Percentiles rank a stretch among this genome's conserved stretches.
phyloP scores from a whole-genome alignment of 2,113 vertebrate species.

The Pseudopipra pipra region DNA sequence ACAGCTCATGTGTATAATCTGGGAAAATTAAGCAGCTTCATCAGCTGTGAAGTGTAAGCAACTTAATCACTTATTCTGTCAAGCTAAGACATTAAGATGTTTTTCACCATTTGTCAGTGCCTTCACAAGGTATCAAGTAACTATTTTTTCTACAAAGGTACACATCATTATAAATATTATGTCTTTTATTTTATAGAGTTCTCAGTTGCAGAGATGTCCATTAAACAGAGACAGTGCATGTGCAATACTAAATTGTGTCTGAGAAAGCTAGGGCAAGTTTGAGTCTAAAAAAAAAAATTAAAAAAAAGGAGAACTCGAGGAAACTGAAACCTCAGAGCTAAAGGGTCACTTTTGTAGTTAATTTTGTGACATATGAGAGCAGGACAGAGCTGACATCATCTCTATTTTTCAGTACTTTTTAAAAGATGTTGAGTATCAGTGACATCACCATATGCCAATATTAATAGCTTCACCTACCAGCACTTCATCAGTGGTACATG shows the following conservation, averaged over 20 bases:
- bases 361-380: not conserved
- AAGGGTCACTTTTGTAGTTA: not conserved
- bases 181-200: not conserved
- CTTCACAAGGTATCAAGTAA: not conserved
- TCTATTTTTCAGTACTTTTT: not conserved
- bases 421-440: not conserved
- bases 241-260: not conserved
- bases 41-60: not conserved
- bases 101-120: not conserved
- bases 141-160: not conserved
- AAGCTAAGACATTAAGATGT: not conserved
- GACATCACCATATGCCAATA: not conserved
- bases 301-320: not conserved
- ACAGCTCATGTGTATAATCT: not conserved
- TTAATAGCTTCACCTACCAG: not conserved
- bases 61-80: not conserved
- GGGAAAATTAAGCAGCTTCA: not conserved
- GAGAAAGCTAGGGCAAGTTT: not conserved
- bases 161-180: not conserved
- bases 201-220: not conserved
- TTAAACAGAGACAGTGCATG: not conserved
- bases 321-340: not conserved
- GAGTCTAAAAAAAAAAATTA: not conserved
- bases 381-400: not conserved
- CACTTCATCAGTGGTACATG: not conserved